phyloP scores from a whole-genome alignment of 1,140 invertebrate genomes.

The Drosophila equinoxialis region DNA sequence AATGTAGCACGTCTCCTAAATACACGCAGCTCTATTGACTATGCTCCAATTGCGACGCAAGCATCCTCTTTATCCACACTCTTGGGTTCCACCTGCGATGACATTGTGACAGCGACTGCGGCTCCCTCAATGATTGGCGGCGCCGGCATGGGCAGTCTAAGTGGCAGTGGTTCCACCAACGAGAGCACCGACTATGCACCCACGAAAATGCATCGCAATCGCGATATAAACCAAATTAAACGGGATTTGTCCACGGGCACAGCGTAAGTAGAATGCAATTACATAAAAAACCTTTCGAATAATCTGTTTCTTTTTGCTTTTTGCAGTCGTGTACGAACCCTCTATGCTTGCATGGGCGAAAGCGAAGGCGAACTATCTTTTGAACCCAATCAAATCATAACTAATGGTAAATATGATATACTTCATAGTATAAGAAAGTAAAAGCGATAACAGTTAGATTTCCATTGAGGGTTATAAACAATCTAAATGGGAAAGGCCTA shows the following conservation, averaged over 20 bases:
- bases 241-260: constrained; percentile 74
- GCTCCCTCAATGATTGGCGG: constrained; percentile 65
- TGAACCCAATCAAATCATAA: constrained; percentile 99
- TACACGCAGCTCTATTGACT: constrained; percentile 61
- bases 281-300: neutral
- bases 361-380: constrained; percentile 98
- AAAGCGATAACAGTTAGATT: too few relatives aligned
- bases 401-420: constrained; percentile 90
- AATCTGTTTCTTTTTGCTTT: constrained; percentile 21
- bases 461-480: too few relatives aligned
- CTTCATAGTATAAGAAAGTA: neutral
- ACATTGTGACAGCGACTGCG: constrained; percentile 72
- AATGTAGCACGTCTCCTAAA: constrained; percentile 48
- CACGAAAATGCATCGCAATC: constrained; percentile 81
- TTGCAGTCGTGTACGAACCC: constrained; percentile 91
- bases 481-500: too few relatives aligned
- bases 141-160: constrained; percentile 43
- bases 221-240: constrained; percentile 80
- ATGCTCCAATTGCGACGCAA: constrained; percentile 62
- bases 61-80: constrained; percentile 65
- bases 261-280: constrained; percentile 62
- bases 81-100: constrained; percentile 72
- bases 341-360: constrained; percentile 97
- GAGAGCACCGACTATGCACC: constrained; percentile 73
- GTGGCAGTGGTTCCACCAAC: constrained; percentile 61